Percentiles rank a stretch among this genome's conserved stretches.
phyloP scores from a whole-genome alignment of 2,113 vertebrate species.

The Willisornis vidua region DNA sequence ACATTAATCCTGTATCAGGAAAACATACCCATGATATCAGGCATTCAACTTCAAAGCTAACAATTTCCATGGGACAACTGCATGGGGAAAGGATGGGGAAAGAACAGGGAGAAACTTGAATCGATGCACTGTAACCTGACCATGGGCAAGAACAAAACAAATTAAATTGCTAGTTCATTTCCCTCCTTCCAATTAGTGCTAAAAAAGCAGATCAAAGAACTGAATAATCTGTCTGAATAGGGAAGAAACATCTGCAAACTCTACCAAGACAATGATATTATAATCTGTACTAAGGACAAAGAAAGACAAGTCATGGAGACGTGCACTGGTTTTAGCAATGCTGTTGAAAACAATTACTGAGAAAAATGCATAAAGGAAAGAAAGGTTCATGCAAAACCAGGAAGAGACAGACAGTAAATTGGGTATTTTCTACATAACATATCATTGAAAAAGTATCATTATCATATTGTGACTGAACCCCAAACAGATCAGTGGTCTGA shows the following conservation, averaged over 20 bases:
- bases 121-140: neutral
- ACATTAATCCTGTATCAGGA: neutral
- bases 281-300: neutral
- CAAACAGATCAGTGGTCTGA: rapidly evolving
- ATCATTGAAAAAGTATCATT: neutral
- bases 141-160: neutral
- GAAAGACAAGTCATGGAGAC: neutral
- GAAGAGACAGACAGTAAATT: neutral
- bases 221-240: neutral
- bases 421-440: neutral
- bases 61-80: neutral
- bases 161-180: neutral
- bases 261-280: neutral
- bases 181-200: neutral
- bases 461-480: neutral
- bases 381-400: neutral
- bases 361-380: neutral
- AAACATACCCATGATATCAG: neutral
- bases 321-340: neutral
- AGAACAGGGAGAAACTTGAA: neutral
- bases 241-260: neutral
- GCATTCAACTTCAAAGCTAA: neutral
- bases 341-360: neutral
- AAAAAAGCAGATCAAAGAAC: neutral
- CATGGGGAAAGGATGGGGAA: neutral